Evolutionary conservation across 2,888 invertebrate genomes (phyloP).

Genomic region (Invenusta paracnida): DNA sequence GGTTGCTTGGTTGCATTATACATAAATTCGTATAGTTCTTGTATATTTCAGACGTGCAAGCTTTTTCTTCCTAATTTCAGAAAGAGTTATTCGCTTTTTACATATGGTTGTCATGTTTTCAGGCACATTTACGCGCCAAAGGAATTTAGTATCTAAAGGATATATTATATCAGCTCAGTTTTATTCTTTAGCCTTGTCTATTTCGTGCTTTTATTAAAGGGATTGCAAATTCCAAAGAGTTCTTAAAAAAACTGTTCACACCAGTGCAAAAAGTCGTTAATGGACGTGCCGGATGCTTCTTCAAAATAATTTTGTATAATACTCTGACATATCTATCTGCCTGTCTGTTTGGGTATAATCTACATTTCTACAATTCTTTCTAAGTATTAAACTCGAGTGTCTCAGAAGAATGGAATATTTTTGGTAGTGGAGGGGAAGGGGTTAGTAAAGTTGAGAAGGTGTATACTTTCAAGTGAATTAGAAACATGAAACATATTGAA

Average conservation of each 20-base stretch:
- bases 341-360: too few relatives aligned
- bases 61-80: too few relatives aligned
- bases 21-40: neutral
- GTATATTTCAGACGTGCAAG: too few relatives aligned
- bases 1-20: too few relatives aligned
- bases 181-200: too few relatives aligned
- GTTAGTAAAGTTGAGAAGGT: too few relatives aligned
- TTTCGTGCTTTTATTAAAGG: neutral
- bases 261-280: neutral
- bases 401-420: neutral
- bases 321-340: too few relatives aligned
- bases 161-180: too few relatives aligned
- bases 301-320: neutral
- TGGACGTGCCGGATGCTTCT: neutral
- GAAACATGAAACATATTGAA: too few relatives aligned
- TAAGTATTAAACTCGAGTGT: too few relatives aligned
- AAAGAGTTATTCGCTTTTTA: too few relatives aligned
- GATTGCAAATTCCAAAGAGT: neutral
- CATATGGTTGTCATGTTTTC: constrained; percentile 18
- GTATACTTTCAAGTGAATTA: neutral
- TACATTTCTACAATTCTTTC: too few relatives aligned
- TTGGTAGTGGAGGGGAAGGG: neutral
- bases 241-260: neutral
- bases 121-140: neutral
- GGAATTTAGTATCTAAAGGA: neutral